Percentiles rank a stretch among this genome's conserved stretches.
These are phyloP conservation scores for Orchestes rusci DNA, from an alignment of 2,888 invertebrate species.

Conservation along the genomic window DNA sequence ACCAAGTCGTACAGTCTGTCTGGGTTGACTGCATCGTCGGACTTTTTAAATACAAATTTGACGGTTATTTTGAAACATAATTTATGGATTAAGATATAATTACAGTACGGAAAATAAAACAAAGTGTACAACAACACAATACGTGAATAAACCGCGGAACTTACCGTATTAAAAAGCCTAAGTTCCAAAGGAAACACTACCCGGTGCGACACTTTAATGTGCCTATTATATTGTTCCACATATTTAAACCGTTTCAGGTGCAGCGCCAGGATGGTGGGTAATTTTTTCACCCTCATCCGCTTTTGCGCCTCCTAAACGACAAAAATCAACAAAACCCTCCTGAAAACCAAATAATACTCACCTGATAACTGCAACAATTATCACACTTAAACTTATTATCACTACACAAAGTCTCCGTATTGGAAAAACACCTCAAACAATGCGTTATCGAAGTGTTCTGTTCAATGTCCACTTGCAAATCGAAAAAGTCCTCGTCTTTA, in stretches of 20 bases:
- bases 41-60: constrained; percentile 50
- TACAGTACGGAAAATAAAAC: background rate
- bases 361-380: constrained; percentile 56
- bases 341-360: constrained; percentile 3
- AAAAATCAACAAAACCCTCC: constrained; percentile 1
- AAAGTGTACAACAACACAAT: no score
- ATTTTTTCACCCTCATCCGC: constrained; percentile 96
- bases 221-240: constrained; percentile 96
- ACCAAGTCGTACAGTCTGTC: constrained; percentile 97
- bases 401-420: constrained; percentile 96
- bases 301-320: constrained; percentile 94
- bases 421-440: constrained; percentile 92
- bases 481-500: constrained; percentile 99
- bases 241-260: constrained; percentile 97
- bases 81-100: background rate
- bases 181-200: constrained; percentile 98
- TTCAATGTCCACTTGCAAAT: constrained; percentile 98
- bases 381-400: constrained; percentile 99
- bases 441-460: constrained; percentile 99
- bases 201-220: constrained; percentile 97
- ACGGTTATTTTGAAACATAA: background rate
- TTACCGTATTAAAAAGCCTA: constrained; percentile 93
- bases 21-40: constrained; percentile 97
- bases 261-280: constrained; percentile 94
- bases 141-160: no score